Evolutionary conservation across 2,113 vertebrate species (phyloP), one percentile per base, ranked within the genome.

Genomic region (Cyanoramphus novaezelandiae): DNA sequence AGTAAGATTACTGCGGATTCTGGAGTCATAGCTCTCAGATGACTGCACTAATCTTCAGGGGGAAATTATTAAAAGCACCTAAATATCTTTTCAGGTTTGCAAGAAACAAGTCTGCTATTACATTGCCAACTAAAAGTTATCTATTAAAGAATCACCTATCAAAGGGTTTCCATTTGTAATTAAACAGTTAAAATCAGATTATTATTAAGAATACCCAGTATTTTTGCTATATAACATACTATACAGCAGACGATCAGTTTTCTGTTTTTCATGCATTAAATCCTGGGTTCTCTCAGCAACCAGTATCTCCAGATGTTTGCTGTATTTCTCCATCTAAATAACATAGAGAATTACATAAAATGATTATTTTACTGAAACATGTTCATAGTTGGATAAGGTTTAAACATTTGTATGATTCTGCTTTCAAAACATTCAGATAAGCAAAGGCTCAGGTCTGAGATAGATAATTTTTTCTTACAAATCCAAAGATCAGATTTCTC

Each of bases 281-380:
- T 99, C 98, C 76, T 99, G 98, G 1, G 98, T 99, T 43, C 98
- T 97, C 94, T 99, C 98, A 49, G 98, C 97, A 71, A 98, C 98
- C 79, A 99, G 33, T 35, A 98, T 98, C 97, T 99, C 98, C 97
- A 99, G 97, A 75, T 99, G 99, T 96, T 99, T 98, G 64, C 98
- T 99, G 71, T 99, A 99, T 90, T 99, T 99, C 98, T 99, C 98
- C 98, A 99, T 98, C 98, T 99, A 97, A 93, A 49, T 15, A 87
- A 78, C 29, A 93, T 13, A 69, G 7, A 95, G 9, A 95, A 70
- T 70, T 70, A 19, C 21, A n/a, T n/a, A 31, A 90, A 82, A 37
- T n/a, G 19, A 78, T 78, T 5, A 7, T 57, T 80, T 47, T 57
- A 68, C 9, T 82, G 44, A 72, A 95, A 52, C 1, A 59, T 16